Evolutionary conservation across 1,140 invertebrate genomes (phyloP).

Genomic region (Caenorhabditis briggsae): DNA sequence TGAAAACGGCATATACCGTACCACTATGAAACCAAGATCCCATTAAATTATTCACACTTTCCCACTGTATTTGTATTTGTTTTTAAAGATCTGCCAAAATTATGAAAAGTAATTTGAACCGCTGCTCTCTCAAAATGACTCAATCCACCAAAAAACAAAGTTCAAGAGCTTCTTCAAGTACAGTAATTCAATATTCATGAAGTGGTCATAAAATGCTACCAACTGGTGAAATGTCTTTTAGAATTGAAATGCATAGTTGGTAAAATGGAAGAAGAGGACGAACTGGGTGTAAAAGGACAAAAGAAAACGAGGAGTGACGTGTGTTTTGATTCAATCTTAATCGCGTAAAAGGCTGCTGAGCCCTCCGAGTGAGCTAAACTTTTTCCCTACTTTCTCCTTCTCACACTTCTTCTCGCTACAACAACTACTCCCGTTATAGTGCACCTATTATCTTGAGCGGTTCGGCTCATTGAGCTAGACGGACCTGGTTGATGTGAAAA

Average conservation of each 20-base stretch:
- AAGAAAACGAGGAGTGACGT: slow-evolving; percentile 16
- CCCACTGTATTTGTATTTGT: too few species aligned
- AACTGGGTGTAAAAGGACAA: slow-evolving; percentile 27
- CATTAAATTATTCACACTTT: too few species aligned
- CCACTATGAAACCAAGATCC: too few species aligned
- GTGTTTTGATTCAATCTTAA: slow-evolving; percentile 54
- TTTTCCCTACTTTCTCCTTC: not conserved
- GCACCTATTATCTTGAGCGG: slow-evolving; percentile 17
- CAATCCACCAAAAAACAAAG: not conserved
- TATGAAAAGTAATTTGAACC: not conserved
- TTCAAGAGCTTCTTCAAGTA: not conserved
- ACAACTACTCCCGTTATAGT: slow-evolving; percentile 20
- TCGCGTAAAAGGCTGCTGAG: slow-evolving; percentile 33
- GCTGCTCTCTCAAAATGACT: not conserved
- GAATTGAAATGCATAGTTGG: slow-evolving; percentile 41
- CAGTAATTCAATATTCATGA: slow-evolving; percentile 41
- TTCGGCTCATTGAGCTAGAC: slow-evolving; percentile 47
- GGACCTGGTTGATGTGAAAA: slow-evolving; percentile 15
- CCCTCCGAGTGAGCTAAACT: slow-evolving; percentile 8
- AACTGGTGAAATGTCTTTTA: not conserved
- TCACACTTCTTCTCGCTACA: slow-evolving; percentile 27
- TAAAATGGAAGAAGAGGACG: not conserved
- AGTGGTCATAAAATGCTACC: slow-evolving; percentile 11
- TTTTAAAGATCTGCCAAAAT: not conserved
- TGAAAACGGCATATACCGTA: too few species aligned